Percentiles rank a stretch among this genome's conserved stretches.
Conservation (phyloP, 1,140 invertebrate species). For the Brachionus sp. region DNA sequence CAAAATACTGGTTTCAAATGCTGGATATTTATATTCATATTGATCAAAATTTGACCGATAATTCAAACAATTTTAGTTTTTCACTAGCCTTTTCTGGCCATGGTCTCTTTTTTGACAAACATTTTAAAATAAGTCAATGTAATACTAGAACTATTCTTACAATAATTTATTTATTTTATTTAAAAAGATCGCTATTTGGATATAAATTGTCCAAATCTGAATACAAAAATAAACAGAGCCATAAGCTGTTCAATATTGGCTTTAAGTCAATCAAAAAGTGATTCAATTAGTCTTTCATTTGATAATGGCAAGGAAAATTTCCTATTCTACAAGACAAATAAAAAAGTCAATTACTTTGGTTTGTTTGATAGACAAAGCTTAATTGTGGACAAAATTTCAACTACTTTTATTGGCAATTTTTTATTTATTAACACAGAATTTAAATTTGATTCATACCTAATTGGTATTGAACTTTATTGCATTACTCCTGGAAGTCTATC, state of each 20-base stretch:
- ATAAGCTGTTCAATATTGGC: background rate
- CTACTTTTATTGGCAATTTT: background rate
- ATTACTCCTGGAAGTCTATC: background rate
- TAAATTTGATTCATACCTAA: background rate
- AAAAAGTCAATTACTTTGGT: background rate
- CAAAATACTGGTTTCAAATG: background rate
- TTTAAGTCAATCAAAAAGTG: background rate
- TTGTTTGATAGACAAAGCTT: background rate
- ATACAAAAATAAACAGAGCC: background rate
- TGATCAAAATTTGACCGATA: background rate
- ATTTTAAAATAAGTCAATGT: background rate
- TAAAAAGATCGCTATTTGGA: background rate
- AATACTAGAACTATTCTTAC: background rate
- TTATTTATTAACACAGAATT: background rate
- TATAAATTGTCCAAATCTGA: background rate
- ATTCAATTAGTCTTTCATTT: background rate
- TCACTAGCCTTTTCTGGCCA: background rate
- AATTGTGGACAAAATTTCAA: background rate
- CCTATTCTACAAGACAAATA: background rate
- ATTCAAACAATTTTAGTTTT: background rate
- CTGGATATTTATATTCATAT: background rate
- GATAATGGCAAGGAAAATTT: background rate
- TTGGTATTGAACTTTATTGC: background rate
- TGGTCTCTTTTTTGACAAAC: background rate
- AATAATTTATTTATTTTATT: background rate